Base-by-base conservation (phyloP, 2,797 vertebrate genomes). In the Enteromius treurensis region DNA sequence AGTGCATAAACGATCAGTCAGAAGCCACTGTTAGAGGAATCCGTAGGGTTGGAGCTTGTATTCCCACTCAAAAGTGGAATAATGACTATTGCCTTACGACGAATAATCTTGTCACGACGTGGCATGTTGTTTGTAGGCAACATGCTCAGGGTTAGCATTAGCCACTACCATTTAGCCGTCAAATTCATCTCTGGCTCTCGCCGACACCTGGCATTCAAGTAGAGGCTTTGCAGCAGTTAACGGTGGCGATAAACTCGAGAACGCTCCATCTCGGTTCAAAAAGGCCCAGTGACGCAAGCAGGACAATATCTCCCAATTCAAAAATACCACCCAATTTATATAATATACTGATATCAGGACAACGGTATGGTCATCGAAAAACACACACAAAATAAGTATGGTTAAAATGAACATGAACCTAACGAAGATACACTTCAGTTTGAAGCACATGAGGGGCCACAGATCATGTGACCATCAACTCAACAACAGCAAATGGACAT, bases 1-100 rank as follows among this genome's bases (percentile, higher is more conserved):
- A 97, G 96, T 97, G 95, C 96, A 94, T 95, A 88, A 86, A 86
- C 87, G 93, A 81, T 95, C 89, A 91, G 91, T 93, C 87, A 91
- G 91, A 94, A 97, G 94, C 92, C 93, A 95, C 89, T 94, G 92
- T 88, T 89, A 86, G 88, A 89, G 51, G 83, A 81, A 67, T 45
- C 71, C 34, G 53, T n/a, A 45, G 29, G n/a, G 40, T 60, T 15
- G 73, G 68, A 51, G 67, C 75, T 62, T 34, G 45, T 45, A 29
- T 47, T 34, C 67, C 70, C 77, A 76, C 62, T 32, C 47, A 17
- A 23, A 78, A 65, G 32, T 26, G 76, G 53, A 42, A 60, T 60
- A 83, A 60, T 49, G 49, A 83, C 65, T 78, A 58, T 82, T 77
- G 49, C 81, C 49, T 58, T 42, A 53, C 17, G 6, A 53, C 71